These are phyloP conservation scores for Tipula helvola DNA, from an alignment of 2,888 invertebrate species.

Conservation along the genomic window DNA sequence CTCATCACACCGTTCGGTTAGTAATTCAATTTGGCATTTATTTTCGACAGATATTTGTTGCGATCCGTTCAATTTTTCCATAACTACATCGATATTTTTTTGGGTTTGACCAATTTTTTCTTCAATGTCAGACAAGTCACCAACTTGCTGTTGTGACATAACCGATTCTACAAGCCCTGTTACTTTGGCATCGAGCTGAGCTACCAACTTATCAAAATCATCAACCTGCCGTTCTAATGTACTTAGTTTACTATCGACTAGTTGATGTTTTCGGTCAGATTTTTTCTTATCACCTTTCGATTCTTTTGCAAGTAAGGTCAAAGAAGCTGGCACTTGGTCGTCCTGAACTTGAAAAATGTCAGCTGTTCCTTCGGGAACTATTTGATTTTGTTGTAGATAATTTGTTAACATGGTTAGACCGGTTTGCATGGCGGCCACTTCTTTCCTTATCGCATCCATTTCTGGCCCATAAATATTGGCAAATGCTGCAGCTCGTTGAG, in stretches of 20 bases:
- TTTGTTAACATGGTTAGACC: not conserved
- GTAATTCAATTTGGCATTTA: not conserved
- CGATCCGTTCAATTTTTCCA: not conserved
- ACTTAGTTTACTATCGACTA: slow-evolving; percentile 13
- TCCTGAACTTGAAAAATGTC: not conserved
- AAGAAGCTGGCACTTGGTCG: not conserved
- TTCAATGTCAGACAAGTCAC: not conserved
- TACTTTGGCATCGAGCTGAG: not conserved
- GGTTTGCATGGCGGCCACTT: not conserved
- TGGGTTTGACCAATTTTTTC: not conserved
- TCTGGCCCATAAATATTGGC: not conserved
- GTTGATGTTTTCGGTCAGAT: slow-evolving; percentile 7
- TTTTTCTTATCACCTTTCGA: not conserved
- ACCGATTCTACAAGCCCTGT: not conserved
- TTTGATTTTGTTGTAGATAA: not conserved
- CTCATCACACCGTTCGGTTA: slow-evolving; percentile 18
- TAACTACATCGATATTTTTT: not conserved
- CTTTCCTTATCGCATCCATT: not conserved
- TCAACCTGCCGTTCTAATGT: slow-evolving; percentile 12
- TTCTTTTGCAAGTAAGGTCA: not conserved
- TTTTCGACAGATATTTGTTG: not conserved
- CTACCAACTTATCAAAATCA: slow-evolving; percentile 13
- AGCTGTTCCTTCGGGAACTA: not conserved
- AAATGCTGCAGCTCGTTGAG: not conserved
- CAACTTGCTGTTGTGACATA: not conserved